Evolutionary conservation across 2,113 vertebrate genomes (phyloP).

Genomic region (Lepidothrix coronata): DNA sequence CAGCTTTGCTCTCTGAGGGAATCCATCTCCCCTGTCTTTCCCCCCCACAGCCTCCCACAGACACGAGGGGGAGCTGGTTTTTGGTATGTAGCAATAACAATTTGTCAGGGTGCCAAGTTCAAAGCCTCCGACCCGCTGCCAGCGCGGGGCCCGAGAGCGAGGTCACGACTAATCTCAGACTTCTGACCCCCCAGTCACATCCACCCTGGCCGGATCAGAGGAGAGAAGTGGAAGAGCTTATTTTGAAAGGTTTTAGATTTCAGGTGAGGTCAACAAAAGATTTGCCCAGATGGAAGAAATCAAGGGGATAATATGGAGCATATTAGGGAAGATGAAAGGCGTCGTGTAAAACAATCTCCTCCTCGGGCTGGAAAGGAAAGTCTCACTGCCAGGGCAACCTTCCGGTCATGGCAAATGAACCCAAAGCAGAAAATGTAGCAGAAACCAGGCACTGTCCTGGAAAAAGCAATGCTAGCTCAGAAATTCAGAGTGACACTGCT

Average conservation of each 20-base stretch:
- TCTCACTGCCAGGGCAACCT: neutral
- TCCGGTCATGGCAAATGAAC: neutral
- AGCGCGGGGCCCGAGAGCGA: constrained; percentile 13
- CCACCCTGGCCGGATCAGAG: constrained; percentile 6
- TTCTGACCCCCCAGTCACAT: constrained; percentile 41
- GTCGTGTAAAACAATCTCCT: constrained; percentile 14
- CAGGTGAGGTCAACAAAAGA: constrained; percentile 57
- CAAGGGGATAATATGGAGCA: constrained; percentile 43
- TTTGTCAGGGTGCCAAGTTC: constrained; percentile 67
- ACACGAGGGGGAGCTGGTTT: neutral
- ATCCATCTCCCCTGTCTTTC: neutral
- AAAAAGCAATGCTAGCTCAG: neutral
- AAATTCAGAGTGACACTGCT: neutral
- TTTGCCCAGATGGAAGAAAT: constrained; percentile 61
- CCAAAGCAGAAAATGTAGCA: neutral
- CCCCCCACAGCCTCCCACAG: neutral
- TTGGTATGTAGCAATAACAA: constrained; percentile 24
- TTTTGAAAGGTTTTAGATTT: constrained; percentile 60
- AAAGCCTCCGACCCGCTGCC: constrained; percentile 35
- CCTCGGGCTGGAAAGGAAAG: neutral
- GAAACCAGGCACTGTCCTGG: neutral
- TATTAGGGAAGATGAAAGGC: constrained; percentile 52
- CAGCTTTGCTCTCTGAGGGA: constrained; percentile 29
- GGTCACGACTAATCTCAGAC: constrained; percentile 26
- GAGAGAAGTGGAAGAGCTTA: constrained; percentile 6